Base-by-base conservation (phyloP, 2,888 invertebrate genomes). In the Noctua janthina region DNA sequence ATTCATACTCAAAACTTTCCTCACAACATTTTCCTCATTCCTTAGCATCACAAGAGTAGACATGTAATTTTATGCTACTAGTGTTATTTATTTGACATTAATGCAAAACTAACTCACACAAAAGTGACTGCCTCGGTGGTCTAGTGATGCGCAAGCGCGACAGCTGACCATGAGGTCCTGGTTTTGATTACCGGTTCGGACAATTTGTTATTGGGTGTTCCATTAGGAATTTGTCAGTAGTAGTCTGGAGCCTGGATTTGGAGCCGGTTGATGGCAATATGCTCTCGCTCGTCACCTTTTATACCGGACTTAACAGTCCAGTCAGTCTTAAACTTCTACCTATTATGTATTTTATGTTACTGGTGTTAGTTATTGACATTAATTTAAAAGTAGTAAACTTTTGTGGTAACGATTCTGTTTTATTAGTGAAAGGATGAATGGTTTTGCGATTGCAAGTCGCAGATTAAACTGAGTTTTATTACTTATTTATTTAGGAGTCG, bases 401-500 rank as follows among this genome's bases (percentile, higher is more conserved):
- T 15, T 64, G 13, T 62, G n/a, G 10, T 8, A 35, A 43, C 11
- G 17, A 49, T 74, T 78, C 59, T 78, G 49, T 68, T 78, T 79
- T 39, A 39, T 29, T 68, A 11, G 1, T 23, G 39, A 79, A 39
- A 13, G 3, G 6, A 6, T n/a, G 46, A 67, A 56, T 79, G 20
- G 11, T 51, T 76, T 59, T 39, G 39, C 1, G 11, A 76, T 64
- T 64, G n/a, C 11, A 23, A 64, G 20, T n/a, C 6, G 20, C 15
- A 29, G 62, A 62, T 15, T 59, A 59, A 1, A 59, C 5, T 59
- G 5, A n/a, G 13, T n/a, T 59, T n/a, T n/a, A 59, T 5, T 13
- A 29, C n/a, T 59, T 51, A 43, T 11, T 64, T 29, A 64, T 20
- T 39, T 35, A 13, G 17, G n/a, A 59, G n/a, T n/a, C 11, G 4